Conservation (phyloP, 2,797 vertebrate genomes). For the Carapus acus region DNA sequence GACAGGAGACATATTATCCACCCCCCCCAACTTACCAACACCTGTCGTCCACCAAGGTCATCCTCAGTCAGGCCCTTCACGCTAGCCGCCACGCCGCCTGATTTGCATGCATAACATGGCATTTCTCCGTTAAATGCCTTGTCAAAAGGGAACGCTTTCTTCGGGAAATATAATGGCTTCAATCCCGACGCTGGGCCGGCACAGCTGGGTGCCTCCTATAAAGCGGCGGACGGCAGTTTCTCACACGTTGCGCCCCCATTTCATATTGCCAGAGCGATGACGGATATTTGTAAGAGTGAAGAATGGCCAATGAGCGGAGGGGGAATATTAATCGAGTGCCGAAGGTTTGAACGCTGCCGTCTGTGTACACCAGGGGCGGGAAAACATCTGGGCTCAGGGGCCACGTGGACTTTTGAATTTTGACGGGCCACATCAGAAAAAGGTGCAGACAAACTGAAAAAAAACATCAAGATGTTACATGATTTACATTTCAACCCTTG, state of each 20-base stretch:
- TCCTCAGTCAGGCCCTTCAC: conserved; percentile 37
- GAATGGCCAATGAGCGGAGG: conserved; percentile 14
- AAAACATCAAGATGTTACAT: too few relatives aligned
- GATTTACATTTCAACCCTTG: too few relatives aligned
- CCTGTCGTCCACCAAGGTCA: conserved; percentile 70
- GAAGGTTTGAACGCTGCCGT: conserved; percentile 50
- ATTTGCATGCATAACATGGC: conserved; percentile 61
- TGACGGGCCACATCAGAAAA: too few relatives aligned
- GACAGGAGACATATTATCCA: conserved; percentile 59
- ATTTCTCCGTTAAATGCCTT: conserved; percentile 53
- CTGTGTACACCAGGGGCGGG: too few relatives aligned
- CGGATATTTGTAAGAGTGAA: conserved; percentile 17
- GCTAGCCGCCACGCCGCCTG: conserved; percentile 26
- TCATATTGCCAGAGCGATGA: conserved; percentile 11
- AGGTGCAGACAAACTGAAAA: too few relatives aligned
- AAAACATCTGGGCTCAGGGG: too few relatives aligned
- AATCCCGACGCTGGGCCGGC: conserved; percentile 8
- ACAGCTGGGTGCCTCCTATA: conserved; percentile 21
- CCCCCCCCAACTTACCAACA: conserved; percentile 58
- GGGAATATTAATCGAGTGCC: conserved; percentile 47
- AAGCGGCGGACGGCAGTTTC: conserved; percentile 1
- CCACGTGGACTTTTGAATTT: too few relatives aligned
- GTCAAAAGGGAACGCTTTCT: conserved; percentile 48
- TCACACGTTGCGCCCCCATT: conserved; percentile 16
- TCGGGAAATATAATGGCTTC: conserved; percentile 26